These are phyloP conservation scores for Acromyrmex heyeri DNA, from an alignment of 1,140 invertebrate genomes.

Conservation along the genomic window DNA sequence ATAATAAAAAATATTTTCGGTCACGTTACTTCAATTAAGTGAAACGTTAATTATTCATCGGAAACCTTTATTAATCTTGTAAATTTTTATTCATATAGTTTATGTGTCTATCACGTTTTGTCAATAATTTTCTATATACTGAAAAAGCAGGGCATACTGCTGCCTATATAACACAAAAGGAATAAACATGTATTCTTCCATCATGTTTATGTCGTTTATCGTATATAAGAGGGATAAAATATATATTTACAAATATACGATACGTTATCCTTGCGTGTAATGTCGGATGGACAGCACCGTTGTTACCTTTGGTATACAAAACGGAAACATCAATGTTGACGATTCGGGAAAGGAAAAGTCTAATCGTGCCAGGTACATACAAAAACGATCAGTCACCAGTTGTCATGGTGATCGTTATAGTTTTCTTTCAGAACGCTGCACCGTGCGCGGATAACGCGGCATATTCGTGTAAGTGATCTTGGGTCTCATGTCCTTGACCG, in stretches of 20 bases:
- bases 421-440: conserved; percentile 32
- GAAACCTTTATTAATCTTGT: conserved; percentile 13
- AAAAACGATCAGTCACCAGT: conserved; percentile 10
- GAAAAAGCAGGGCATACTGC: neutral
- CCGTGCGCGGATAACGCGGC: conserved; percentile 21
- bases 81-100: neutral
- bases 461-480: conserved; percentile 53
- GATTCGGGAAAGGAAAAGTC: neutral
- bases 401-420: neutral
- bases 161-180: neutral
- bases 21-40: neutral
- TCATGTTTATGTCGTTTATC: conserved; percentile 46
- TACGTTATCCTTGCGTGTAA: conserved; percentile 36
- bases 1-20: conserved; percentile 36
- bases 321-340: conserved; percentile 22
- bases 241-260: conserved; percentile 59
- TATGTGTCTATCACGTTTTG: neutral
- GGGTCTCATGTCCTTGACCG: conserved; percentile 64
- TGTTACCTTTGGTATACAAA: conserved; percentile 58
- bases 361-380: conserved; percentile 53
- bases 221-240: neutral
- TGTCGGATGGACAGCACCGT: conserved; percentile 23
- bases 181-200: neutral
- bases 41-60: conserved; percentile 22
- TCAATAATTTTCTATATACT: neutral